Evolutionary conservation across 1,140 invertebrate species (phyloP).

Genomic region (Drosophila bipectinata): DNA sequence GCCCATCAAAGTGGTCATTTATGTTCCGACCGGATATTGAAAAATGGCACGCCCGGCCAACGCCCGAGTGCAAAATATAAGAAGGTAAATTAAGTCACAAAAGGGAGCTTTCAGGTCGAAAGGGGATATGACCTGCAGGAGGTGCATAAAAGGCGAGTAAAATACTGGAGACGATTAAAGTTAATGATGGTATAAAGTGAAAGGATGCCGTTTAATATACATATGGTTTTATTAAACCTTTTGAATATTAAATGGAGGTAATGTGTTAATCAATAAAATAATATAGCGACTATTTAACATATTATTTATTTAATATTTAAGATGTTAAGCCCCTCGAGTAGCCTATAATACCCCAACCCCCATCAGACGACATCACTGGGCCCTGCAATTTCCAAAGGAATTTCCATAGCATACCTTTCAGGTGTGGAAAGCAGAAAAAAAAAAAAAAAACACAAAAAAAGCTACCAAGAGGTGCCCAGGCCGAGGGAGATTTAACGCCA

Average conservation of each 20-base stretch:
- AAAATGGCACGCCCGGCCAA: conserved; percentile 60
- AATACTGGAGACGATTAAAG: neutral
- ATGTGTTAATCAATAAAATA: too few relatives aligned
- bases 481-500: conserved; percentile 28
- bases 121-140: neutral
- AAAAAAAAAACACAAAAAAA: neutral
- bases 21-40: conserved; percentile 68
- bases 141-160: neutral
- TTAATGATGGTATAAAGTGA: neutral
- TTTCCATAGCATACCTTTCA: conserved; percentile 61
- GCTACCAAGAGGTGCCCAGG: neutral
- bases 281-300: neutral
- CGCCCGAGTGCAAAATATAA: conserved; percentile 27
- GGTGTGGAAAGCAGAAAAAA: conserved; percentile 34
- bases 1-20: conserved; percentile 59
- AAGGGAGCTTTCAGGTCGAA: neutral
- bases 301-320: neutral
- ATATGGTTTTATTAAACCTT: conserved; percentile 2
- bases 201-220: neutral
- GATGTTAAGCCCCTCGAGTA: neutral
- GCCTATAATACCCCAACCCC: conserved; percentile 15
- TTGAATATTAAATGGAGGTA: too few relatives aligned
- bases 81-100: conserved; percentile 42
- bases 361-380: conserved; percentile 5
- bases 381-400: conserved; percentile 22